These are phyloP conservation scores for Pogonognathellus flavescens DNA, from an alignment of 1,140 invertebrate genomes.

Conservation along the genomic window DNA sequence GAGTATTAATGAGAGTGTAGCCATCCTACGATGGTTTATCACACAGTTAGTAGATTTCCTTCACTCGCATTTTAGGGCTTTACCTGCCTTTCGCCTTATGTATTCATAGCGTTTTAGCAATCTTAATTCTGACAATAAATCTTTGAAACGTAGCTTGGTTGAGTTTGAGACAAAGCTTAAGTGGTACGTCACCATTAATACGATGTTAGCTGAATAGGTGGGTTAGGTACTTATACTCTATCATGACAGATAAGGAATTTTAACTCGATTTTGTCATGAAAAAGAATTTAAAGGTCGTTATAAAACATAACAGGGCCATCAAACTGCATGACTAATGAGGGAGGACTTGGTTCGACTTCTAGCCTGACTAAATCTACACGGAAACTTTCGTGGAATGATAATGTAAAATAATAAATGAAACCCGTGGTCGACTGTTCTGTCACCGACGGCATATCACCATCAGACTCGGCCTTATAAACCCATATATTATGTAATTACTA, in stretches of 20 bases:
- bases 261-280: constrained; percentile 26
- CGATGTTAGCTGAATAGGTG: too few species aligned
- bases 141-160: too few species aligned
- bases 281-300: constrained; percentile 35
- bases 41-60: too few species aligned
- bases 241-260: constrained; percentile 17
- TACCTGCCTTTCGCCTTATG: too few species aligned
- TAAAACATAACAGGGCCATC: constrained; percentile 16
- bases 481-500: constrained; percentile 13
- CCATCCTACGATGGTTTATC: too few species aligned
- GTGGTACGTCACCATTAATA: too few species aligned
- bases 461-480: not conserved
- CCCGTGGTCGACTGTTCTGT: constrained; percentile 25
- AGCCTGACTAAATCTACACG: constrained; percentile 5
- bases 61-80: too few species aligned
- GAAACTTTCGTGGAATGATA: constrained; percentile 18
- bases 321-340: constrained; percentile 45
- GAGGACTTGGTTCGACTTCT: constrained; percentile 2
- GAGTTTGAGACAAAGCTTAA: too few species aligned
- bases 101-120: not conserved
- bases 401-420: constrained; percentile 28
- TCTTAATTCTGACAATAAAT: constrained; percentile 28
- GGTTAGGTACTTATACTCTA: too few species aligned
- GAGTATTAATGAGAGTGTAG: not conserved
- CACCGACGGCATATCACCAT: constrained; percentile 29